Percentiles rank a stretch among this genome's conserved stretches.
These are phyloP conservation scores for Apodemia mormo DNA, from an alignment of 2,888 invertebrate species.

Conservation along the genomic window DNA sequence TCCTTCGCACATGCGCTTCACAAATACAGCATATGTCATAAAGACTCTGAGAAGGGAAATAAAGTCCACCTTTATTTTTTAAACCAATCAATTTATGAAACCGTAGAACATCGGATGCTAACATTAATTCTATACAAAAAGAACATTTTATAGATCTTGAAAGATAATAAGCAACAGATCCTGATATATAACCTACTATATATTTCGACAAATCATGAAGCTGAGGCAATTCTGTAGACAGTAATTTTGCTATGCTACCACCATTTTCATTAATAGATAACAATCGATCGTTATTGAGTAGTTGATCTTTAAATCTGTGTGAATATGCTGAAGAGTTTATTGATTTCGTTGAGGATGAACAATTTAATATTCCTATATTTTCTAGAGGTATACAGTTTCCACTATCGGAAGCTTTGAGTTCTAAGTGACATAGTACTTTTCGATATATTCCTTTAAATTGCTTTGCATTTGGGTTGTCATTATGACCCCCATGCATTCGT, in stretches of 20 bases:
- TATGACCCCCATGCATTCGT: no score
- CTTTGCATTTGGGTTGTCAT: no score
- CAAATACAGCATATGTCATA: slow-evolving; percentile 17
- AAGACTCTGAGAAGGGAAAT: slow-evolving; percentile 17
- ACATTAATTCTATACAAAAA: slow-evolving; percentile 18
- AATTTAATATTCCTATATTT: background rate
- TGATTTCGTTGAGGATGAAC: background rate
- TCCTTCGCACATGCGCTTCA: slow-evolving; percentile 18
- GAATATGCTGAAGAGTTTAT: no score
- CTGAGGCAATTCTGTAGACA: no score
- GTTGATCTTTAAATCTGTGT: no score
- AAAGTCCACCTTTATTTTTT: slow-evolving; percentile 22
- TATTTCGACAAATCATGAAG: background rate
- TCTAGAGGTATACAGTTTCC: no score
- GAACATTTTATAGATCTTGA: slow-evolving; percentile 13
- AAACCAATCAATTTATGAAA: slow-evolving; percentile 20
- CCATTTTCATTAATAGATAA: no score
- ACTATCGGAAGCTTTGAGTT: no score
- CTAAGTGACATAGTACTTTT: no score
- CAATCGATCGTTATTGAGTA: no score
- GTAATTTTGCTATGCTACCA: no score
- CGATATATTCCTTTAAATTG: background rate
- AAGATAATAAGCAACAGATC: slow-evolving; percentile 9
- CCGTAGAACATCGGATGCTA: background rate
- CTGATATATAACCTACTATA: slow-evolving; percentile 5